Conservation (phyloP, 2,797 vertebrate species). For the Danionella dracula region DNA sequence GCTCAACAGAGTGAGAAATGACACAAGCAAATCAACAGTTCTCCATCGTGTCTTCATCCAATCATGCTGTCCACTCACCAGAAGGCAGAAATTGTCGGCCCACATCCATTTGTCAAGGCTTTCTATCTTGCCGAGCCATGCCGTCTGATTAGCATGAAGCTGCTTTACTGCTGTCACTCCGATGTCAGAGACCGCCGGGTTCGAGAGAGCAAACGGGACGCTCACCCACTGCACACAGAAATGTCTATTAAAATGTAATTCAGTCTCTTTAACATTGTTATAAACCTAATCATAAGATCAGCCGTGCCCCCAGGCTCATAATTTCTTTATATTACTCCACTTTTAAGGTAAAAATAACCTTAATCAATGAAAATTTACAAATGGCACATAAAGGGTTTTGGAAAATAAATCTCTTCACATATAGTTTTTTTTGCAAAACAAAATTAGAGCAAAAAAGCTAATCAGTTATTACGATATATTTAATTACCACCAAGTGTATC, state of each 20-base stretch:
- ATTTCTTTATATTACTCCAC: no score
- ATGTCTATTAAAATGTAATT: neutral
- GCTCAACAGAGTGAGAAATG: constrained; percentile 22
- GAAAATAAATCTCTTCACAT: no score
- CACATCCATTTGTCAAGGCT: constrained; percentile 79
- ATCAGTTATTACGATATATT: no score
- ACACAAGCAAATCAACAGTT: constrained; percentile 1
- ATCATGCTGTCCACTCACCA: constrained; percentile 71
- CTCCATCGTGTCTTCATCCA: neutral
- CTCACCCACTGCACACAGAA: constrained; percentile 85
- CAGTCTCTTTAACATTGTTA: neutral
- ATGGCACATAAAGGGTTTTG: no score
- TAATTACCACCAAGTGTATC: no score
- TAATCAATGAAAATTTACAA: no score
- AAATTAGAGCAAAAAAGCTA: no score
- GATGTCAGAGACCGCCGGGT: constrained; percentile 89
- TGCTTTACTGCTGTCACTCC: constrained; percentile 79
- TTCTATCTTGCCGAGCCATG: constrained; percentile 84
- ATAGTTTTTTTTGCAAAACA: no score
- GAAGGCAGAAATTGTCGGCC: constrained; percentile 90
- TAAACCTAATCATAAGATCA: neutral
- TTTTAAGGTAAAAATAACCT: no score
- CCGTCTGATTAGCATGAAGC: constrained; percentile 74
- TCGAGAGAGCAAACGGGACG: constrained; percentile 87
- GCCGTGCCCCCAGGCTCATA: no score